Percentiles rank a stretch among this genome's conserved stretches.
phyloP scores from a whole-genome alignment of 2,888 invertebrate genomes.

The Thereva unica region DNA sequence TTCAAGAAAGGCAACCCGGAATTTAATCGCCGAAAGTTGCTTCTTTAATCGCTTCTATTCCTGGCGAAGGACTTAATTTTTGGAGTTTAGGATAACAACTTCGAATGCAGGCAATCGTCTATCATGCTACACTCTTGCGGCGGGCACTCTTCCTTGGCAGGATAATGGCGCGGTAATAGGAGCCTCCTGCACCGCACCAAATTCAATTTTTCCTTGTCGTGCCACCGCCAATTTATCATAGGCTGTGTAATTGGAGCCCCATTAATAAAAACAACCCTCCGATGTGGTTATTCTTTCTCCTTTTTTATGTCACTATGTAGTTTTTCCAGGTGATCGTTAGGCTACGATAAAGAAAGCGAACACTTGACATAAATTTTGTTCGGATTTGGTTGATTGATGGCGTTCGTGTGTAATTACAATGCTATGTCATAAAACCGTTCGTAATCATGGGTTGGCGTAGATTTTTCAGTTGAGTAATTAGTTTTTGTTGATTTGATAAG shows the following conservation, averaged over 20 bases:
- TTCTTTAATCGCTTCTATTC: no score
- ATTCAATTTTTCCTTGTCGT: slow-evolving; percentile 31
- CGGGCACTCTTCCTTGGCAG: neutral
- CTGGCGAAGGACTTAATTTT: no score
- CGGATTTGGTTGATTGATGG: slow-evolving; percentile 37
- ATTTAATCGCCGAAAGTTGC: no score
- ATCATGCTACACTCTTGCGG: neutral
- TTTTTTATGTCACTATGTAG: neutral
- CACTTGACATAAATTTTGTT: slow-evolving; percentile 34
- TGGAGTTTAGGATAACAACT: no score
- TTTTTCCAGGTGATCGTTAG: slow-evolving; percentile 20
- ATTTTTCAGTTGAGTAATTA: slow-evolving; percentile 35
- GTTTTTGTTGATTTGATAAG: slow-evolving; percentile 33
- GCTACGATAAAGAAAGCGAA: slow-evolving; percentile 27
- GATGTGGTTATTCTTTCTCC: slow-evolving; percentile 25
- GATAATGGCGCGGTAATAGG: neutral
- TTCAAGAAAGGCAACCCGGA: no score
- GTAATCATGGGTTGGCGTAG: slow-evolving; percentile 21
- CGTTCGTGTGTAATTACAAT: slow-evolving; percentile 33
- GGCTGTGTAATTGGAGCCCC: slow-evolving; percentile 31
- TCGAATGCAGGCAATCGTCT: no score
- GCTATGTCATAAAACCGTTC: slow-evolving; percentile 25
- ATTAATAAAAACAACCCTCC: slow-evolving; percentile 34
- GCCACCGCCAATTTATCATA: slow-evolving; percentile 21
- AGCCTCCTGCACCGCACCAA: slow-evolving; percentile 1